These are phyloP conservation scores for Zophobas morio DNA, from an alignment of 1,140 invertebrate species.

Conservation along the genomic window DNA sequence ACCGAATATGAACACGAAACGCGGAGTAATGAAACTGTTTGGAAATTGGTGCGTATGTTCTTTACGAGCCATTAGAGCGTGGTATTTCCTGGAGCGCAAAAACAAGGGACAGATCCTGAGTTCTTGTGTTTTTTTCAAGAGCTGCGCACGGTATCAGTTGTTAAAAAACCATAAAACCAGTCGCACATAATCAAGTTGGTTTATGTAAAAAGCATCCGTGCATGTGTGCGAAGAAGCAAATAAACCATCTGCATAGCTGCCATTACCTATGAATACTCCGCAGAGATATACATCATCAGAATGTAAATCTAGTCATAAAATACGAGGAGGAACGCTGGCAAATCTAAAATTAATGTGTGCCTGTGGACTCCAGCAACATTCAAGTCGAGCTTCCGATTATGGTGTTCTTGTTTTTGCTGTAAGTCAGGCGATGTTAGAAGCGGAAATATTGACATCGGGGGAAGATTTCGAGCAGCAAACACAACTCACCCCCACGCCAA, in stretches of 20 bases:
- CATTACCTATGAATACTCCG: not conserved
- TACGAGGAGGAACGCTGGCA: not conserved
- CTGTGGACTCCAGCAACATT: not conserved
- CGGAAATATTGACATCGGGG: not conserved
- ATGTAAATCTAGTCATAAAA: conserved; percentile 19
- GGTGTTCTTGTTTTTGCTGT: not conserved
- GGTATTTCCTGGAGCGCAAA: not conserved
- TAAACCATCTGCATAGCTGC: conserved; percentile 2
- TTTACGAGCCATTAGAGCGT: conserved; percentile 11
- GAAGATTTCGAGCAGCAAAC: no score
- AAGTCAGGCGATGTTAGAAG: not conserved
- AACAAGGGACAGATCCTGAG: not conserved
- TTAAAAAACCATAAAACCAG: conserved; percentile 5
- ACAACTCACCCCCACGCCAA: not conserved
- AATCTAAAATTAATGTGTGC: conserved; percentile 12
- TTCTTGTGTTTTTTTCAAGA: no score
- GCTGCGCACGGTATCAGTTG: no score
- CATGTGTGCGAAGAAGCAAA: conserved; percentile 1
- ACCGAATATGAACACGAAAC: conserved; percentile 12
- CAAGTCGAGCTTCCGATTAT: not conserved
- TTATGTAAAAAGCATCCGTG: not conserved
- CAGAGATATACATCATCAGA: conserved; percentile 24
- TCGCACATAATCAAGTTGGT: conserved; percentile 3
- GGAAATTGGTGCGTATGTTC: conserved; percentile 9
- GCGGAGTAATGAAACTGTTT: conserved; percentile 10